Base-by-base conservation (phyloP, 2,888 invertebrate species). In the Congeria kusceri region DNA sequence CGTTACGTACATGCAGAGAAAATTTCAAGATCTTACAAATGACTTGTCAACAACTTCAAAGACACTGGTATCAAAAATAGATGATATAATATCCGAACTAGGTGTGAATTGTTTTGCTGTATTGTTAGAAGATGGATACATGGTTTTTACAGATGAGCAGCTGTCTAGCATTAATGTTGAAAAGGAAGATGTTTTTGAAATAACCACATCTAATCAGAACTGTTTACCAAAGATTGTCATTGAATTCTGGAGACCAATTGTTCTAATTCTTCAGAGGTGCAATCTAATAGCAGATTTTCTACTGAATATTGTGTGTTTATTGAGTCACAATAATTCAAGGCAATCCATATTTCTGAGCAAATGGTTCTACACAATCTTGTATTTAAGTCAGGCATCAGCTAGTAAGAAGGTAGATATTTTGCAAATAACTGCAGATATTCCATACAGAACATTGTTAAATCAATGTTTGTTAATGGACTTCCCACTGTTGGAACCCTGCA, bases 41-140 rank as follows among this genome's bases (percentile, higher is more conserved):
- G 64, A 53, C 25, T 53, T 11, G 25, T 53, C 53, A 23, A 23
- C 53, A 53, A 53, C 18, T 20, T 53, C 53, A 23, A 53, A 57
- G 57, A 56, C 20, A 11, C 53, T 27, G 20, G 32, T 28, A 53
- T 63, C 39, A 49, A 61, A 47, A 49, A 70, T 29, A 13, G 53
- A 20, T 44, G 70, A 62, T 70, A 62, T 28, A 13, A n/a, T 58
- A 29, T 63, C 29, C 2, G 62, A 39, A 39, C 27, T 62, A 23
- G 23, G 32, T 32, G 15, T 29, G 5, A 47, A 56, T 32, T 61
- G 63, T 15, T 77, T 66, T 39, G 47, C 56, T 5, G 39, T 68
- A 28, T 47, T 85, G 59, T 46, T 77, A 15, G 76, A 79, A 57
- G 76, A 81, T 44, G 85, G 85, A 0, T 81, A 77, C 63, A 64